Evolutionary conservation across 37 sponge, comb jelly and placozoan genomes (phyloP).

Genomic region (Cliona cf. orientalis): DNA sequence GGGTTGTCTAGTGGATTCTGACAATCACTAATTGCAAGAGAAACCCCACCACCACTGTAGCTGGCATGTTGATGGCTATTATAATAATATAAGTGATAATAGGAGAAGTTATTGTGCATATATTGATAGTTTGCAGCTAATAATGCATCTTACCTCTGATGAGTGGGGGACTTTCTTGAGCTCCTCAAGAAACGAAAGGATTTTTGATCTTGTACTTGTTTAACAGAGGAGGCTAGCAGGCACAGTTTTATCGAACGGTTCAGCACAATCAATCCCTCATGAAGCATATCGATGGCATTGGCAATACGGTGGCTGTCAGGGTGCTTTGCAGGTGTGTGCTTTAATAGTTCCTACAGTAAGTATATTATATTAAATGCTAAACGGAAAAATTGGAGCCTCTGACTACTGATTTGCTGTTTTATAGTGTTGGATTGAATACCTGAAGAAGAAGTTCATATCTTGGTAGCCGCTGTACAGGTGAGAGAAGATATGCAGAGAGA

Average conservation of each 20-base stretch:
- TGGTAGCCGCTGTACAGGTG: slow-evolving; percentile 75
- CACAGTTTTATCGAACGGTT: slow-evolving; percentile 64
- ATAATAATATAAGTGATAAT: too few relatives aligned
- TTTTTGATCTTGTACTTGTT: neutral
- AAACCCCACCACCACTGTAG: too few relatives aligned
- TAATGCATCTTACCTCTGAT: too few relatives aligned
- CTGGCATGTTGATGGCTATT: too few relatives aligned
- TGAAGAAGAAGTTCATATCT: slow-evolving; percentile 69
- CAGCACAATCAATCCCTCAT: slow-evolving; percentile 36
- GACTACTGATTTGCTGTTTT: neutral
- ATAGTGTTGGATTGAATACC: neutral
- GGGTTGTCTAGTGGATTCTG: too few relatives aligned
- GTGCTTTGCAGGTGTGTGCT: slow-evolving; percentile 35
- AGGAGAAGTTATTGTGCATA: too few relatives aligned
- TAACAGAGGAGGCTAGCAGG: slow-evolving; percentile 44
- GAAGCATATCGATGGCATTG: slow-evolving; percentile 23
- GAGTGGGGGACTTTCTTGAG: too few relatives aligned
- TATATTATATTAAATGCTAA: too few relatives aligned
- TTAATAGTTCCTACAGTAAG: slow-evolving; percentile 43
- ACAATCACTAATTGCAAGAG: too few relatives aligned
- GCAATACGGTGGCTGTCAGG: slow-evolving; percentile 40
- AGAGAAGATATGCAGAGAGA: slow-evolving; percentile 59
- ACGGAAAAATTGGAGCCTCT: too few relatives aligned
- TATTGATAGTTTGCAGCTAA: too few relatives aligned
- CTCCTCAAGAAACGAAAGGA: neutral